Evolutionary conservation across 2,888 invertebrate species (phyloP).

Genomic region (Sminthurides aquaticus): DNA sequence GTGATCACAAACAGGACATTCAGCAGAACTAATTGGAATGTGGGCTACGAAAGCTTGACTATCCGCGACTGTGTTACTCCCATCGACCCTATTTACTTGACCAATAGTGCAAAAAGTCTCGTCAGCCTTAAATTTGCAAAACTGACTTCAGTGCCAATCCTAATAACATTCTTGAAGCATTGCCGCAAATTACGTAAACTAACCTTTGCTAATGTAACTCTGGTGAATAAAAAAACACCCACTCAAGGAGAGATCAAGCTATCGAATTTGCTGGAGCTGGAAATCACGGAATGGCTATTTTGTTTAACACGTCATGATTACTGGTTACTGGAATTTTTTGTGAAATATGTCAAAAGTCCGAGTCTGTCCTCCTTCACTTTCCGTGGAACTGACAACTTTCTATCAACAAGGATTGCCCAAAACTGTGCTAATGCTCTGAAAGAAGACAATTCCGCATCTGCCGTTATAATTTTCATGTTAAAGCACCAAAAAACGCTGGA

Average conservation of each 20-base stretch:
- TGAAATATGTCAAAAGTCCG: background rate
- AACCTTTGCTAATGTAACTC: constrained; percentile 6
- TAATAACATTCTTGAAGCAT: background rate
- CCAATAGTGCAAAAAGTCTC: background rate
- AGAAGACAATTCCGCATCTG: background rate
- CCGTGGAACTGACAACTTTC: background rate
- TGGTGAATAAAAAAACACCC: constrained; percentile 7
- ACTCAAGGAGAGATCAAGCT: background rate
- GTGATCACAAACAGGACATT: constrained; percentile 6
- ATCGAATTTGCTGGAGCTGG: constrained; percentile 4
- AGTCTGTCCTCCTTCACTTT: constrained; percentile 4
- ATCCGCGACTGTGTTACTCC: background rate
- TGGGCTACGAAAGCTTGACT: constrained; percentile 7
- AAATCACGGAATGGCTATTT: constrained; percentile 1
- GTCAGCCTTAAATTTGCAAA: constrained; percentile 8
- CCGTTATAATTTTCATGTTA: background rate
- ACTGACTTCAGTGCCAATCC: constrained; percentile 1
- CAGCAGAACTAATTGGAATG: constrained; percentile 4
- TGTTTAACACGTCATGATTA: constrained; percentile 9
- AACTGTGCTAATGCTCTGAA: background rate
- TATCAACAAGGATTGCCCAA: background rate
- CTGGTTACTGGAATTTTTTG: constrained; percentile 16
- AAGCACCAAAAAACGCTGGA: constrained; percentile 1
- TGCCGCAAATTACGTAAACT: constrained; percentile 7
- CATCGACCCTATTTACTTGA: background rate